A percentile compares a stretch with the other conserved stretches of the same genome.
These are phyloP conservation scores for Athene cunicularia DNA, from an alignment of 2,113 vertebrate genomes.

Conservation along the genomic window DNA sequence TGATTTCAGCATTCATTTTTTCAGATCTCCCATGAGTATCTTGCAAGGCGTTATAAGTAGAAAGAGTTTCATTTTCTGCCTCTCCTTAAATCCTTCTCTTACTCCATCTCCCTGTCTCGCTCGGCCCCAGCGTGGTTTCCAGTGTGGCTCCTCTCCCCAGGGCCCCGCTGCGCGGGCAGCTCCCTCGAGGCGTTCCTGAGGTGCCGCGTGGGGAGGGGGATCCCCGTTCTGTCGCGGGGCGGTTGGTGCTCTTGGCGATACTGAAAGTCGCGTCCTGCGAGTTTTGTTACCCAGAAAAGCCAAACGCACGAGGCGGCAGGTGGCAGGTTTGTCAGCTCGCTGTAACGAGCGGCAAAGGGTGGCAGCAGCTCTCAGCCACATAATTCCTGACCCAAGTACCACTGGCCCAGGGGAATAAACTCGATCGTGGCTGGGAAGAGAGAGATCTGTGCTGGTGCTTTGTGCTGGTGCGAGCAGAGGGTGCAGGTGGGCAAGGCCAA, in stretches of 20 bases:
- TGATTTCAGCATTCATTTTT: not conserved
- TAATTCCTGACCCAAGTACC: accelerated
- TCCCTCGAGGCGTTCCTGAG: not conserved
- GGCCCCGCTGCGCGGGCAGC: not conserved
- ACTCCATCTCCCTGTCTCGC: not conserved
- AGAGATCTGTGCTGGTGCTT: not conserved
- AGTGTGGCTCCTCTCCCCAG: not conserved
- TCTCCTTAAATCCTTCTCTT: not conserved
- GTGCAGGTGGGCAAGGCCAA: not conserved
- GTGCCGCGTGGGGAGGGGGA: not conserved
- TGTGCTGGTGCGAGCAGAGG: not conserved
- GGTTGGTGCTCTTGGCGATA: not conserved
- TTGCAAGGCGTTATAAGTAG: not conserved
- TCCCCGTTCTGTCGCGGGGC: accelerated
- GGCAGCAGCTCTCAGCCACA: not conserved
- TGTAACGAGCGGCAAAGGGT: accelerated
- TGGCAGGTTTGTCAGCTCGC: not conserved
- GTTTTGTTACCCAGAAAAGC: accelerated
- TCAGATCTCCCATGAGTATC: not conserved
- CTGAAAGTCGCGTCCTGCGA: not conserved
- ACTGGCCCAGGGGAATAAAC: not conserved
- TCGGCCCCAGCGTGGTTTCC: accelerated
- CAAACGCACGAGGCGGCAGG: accelerated
- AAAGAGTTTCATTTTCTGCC: not conserved
- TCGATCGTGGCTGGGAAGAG: accelerated